A percentile compares a stretch with the other conserved stretches of the same genome.
These are phyloP conservation scores for Macroramphosus scolopax DNA, from an alignment of 2,797 vertebrate genomes.

Conservation along the genomic window DNA sequence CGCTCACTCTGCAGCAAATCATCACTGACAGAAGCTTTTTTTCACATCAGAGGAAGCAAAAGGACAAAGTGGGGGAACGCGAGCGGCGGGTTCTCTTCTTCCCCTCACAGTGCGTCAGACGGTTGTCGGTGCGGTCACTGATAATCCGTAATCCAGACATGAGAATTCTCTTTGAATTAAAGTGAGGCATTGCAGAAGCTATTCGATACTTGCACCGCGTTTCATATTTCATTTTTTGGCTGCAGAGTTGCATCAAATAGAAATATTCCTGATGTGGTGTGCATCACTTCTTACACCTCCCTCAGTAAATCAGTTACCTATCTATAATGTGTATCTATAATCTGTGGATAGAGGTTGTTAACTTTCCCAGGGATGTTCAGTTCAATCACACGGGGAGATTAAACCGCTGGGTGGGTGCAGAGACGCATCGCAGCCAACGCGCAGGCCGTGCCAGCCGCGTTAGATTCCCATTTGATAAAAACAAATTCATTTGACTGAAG, in stretches of 20 bases:
- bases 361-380: too few species aligned
- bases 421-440: conserved; percentile 2
- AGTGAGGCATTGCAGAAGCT: neutral
- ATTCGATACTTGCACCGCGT: neutral
- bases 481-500: conserved; percentile 19
- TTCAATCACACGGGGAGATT: too few species aligned
- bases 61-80: neutral
- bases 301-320: too few species aligned
- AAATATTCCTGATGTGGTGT: neutral
- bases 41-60: conserved; percentile 23
- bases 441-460: neutral
- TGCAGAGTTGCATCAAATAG: neutral
- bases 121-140: conserved; percentile 2
- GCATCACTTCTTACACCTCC: neutral
- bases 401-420: conserved; percentile 2
- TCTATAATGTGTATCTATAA: too few species aligned
- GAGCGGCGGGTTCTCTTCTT: neutral
- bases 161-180: neutral
- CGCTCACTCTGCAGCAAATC: conserved; percentile 13
- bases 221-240: conserved; percentile 17
- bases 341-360: too few species aligned
- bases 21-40: conserved; percentile 24
- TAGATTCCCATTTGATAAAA: conserved; percentile 15
- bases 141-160: conserved; percentile 7
- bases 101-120: neutral